phyloP scores from a whole-genome alignment of 2,113 vertebrate species.

The Crotalus helleri region DNA sequence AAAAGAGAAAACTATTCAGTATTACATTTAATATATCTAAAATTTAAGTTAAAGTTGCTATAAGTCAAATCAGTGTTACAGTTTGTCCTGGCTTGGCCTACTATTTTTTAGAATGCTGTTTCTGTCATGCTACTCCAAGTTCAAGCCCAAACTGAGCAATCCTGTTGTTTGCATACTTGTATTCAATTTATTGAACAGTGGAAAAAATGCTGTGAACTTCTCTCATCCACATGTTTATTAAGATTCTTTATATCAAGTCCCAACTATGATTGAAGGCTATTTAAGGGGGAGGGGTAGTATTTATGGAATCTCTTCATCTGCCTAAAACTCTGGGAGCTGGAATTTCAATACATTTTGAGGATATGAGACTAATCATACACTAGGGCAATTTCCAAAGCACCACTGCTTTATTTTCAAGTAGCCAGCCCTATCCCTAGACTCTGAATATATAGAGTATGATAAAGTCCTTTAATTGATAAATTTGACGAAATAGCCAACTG shows the following conservation, averaged over 20 bases:
- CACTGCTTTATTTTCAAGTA: not conserved
- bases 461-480: constrained; percentile 15
- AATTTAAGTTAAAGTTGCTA: not conserved
- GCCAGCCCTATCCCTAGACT: not conserved
- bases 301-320: not conserved
- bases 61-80: not conserved
- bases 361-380: not conserved
- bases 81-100: not conserved
- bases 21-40: not conserved
- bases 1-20: not conserved
- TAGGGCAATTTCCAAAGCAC: not conserved
- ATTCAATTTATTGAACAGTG: not conserved
- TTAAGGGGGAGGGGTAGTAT: not conserved
- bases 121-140: not conserved
- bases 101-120: not conserved
- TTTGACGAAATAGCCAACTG: constrained; percentile 1
- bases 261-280: not conserved
- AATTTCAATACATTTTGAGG: not conserved
- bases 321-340: not conserved
- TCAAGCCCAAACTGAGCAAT: not conserved
- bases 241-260: not conserved
- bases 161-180: not conserved
- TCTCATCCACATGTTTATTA: not conserved
- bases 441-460: not conserved
- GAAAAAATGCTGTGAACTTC: not conserved